Conservation (phyloP, 2,113 vertebrate species). For the Hypomesus transpacificus region DNA sequence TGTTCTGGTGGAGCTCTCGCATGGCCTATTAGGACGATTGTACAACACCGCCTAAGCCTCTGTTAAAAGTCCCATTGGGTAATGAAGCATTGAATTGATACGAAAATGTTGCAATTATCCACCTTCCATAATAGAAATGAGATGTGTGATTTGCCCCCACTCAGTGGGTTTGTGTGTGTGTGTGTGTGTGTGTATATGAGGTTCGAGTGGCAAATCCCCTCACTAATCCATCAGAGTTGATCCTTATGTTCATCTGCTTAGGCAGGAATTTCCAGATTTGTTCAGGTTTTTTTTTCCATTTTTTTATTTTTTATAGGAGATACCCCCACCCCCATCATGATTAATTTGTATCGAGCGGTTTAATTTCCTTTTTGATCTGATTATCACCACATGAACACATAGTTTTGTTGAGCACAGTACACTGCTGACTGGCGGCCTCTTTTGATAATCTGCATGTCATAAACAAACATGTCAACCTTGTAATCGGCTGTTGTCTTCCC, state of each 20-base stretch:
- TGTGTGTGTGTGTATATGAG: constrained; percentile 45
- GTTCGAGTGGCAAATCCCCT: constrained; percentile 62
- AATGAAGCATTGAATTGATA: constrained; percentile 64
- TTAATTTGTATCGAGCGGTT: not conserved
- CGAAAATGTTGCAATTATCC: constrained; percentile 71
- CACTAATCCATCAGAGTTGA: constrained; percentile 62
- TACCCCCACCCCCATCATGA: not conserved
- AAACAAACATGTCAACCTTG: not conserved
- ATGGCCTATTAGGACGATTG: constrained; percentile 54
- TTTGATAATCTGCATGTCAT: not conserved
- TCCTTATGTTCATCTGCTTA: constrained; percentile 71
- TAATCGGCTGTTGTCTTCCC: not conserved
- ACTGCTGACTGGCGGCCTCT: not conserved
- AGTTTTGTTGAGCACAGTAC: not conserved
- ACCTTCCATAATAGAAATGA: constrained; percentile 67
- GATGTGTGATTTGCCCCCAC: constrained; percentile 69
- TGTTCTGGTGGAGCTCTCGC: constrained; percentile 16
- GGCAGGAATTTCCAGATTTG: constrained; percentile 66
- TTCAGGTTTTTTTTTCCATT: constrained; percentile 53
- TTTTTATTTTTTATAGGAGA: not conserved
- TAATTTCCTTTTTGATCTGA: not conserved
- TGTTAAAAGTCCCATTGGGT: constrained; percentile 48
- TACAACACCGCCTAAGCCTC: constrained; percentile 44
- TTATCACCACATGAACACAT: not conserved
- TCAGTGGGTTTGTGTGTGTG: constrained; percentile 18